Evolutionary conservation across 1,140 invertebrate species (phyloP).

Genomic region (Lasaia peninsularis): DNA sequence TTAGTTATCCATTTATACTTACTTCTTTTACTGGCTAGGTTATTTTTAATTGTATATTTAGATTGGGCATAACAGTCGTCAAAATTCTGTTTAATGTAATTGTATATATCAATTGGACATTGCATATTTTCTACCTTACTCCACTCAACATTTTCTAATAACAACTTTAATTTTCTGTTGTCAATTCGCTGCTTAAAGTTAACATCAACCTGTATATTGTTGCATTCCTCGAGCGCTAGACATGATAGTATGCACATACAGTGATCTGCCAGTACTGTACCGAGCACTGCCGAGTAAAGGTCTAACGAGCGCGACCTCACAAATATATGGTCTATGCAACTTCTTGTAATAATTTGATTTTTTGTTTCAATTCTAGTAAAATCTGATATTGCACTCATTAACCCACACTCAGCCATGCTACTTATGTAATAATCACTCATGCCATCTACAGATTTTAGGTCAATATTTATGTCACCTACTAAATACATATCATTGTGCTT

Average conservation of each 20-base stretch:
- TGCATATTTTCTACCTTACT: slow-evolving; percentile 11
- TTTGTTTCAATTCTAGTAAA: slow-evolving; percentile 13
- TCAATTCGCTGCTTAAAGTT: neutral
- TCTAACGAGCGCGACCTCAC: slow-evolving; percentile 11
- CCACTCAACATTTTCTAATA: slow-evolving; percentile 2
- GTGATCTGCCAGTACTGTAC: slow-evolving; percentile 14
- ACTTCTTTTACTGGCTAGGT: slow-evolving; percentile 17
- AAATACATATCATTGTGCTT: neutral
- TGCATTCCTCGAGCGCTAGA: neutral
- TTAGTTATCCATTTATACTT: slow-evolving; percentile 16
- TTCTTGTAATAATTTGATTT: slow-evolving; percentile 8
- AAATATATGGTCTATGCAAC: slow-evolving; percentile 21
- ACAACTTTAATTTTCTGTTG: neutral
- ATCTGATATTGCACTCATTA: slow-evolving; percentile 16
- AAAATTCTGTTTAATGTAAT: slow-evolving; percentile 14
- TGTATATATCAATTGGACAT: slow-evolving; percentile 17
- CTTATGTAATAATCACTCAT: neutral
- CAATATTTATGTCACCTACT: neutral
- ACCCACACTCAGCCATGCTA: slow-evolving; percentile 7
- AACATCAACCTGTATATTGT: neutral
- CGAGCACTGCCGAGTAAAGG: slow-evolving; percentile 16
- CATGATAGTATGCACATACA: slow-evolving; percentile 12
- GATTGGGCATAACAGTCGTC: slow-evolving; percentile 14
- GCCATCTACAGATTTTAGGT: neutral
- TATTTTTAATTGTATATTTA: slow-evolving; percentile 12